Base-by-base conservation (phyloP, 1,140 invertebrate species). In the Heterodera schachtii region DNA sequence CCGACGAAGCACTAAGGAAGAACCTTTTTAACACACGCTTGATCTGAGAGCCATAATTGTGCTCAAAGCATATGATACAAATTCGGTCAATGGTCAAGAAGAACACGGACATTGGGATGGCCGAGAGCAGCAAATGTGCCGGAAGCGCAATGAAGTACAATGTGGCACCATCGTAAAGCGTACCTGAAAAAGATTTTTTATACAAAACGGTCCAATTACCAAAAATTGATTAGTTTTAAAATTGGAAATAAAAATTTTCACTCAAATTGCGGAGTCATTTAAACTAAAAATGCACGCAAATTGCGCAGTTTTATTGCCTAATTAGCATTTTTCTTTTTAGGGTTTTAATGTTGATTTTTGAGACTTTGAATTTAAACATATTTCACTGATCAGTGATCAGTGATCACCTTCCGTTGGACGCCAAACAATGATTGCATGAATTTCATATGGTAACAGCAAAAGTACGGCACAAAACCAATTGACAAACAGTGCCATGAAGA, bases 81-180 rank as follows among this genome's bases (percentile, higher is more conserved):
- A 78, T 78, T 41, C 77, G 57, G 31, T 78, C 77, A 46, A 78
- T 21, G 3, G 77, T 78, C 13, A 78, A 13, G 64, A 78, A 78
- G 47, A 78, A 78, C 11, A 78, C 21, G 13, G 60, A 69, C 70
- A 78, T 64, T 13, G 77, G 77, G 46, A 78, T 60, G 41, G 70
- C 16, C 13, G 77, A 21, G 6, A 78, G 52, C 19, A 78, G 47
- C 60, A 78, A 64, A 69, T 78, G 77, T 21, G 64, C 66, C 3
- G 77, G 60, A 21, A 78, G 46, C 3, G 77, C 77, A 44, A 78
- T 11, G 31, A 41, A 21, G 11, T 9, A 78, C 19, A 78, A 21
- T 49, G n/a, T 11, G 21, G 31, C 31, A 31, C 77, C 70, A 13
- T n/a, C 64, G 70, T 78, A 47, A 2, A n/a, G 64, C 66, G 70